Base-by-base conservation (phyloP, 53 echinoderm and acorn worm species). In the Crossaster papposus region DNA sequence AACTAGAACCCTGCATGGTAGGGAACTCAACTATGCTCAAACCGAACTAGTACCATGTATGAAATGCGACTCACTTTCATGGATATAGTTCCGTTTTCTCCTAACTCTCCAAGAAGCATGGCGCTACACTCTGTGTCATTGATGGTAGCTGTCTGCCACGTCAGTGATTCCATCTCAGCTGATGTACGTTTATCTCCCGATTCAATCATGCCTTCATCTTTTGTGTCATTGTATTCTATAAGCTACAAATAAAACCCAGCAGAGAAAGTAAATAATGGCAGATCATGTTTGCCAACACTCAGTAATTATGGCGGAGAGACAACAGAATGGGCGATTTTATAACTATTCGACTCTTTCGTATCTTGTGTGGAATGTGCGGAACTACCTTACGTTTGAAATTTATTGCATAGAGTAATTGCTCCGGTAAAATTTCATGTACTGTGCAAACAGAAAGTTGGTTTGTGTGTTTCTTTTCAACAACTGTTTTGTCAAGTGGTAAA, bases 211-310 rank as follows among this genome's bases (percentile, higher is more conserved):
- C 96, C 96, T 14, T 79, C 92, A 68, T 96, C 91, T 34, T 89
- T 92, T 28, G 88, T 78, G 90, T 98, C 98, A 82, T 94, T 89
- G 80, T 88, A 98, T 88, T 96, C 95, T 38, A 96, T 86, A 9
- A 98, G 70, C 98, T 96, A 88, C 30, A 85, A 94, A 31, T 37
- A 89, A 30, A 15, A n/a, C n/a, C n/a, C 64, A 54, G 37, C 53
- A 58, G 37, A 51, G 12, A 65, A 9, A 20, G 14, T 44, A 30
- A 36, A 78, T 5, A 3, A 71, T n/a, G 24, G 0, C 14, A 71
- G 13, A 23, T n/a, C n/a, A n/a, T 71, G 72, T 31, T 20, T 18
- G 17, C 44, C 44, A 44, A 44, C 44, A 44, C 44, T 44, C 9
- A 0, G 44, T 44, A 1, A 38, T 38, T 44, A 7, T 44, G n/a